Evolutionary conservation across 1,140 invertebrate genomes (phyloP).

Genomic region (Zaprionus taronus): DNA sequence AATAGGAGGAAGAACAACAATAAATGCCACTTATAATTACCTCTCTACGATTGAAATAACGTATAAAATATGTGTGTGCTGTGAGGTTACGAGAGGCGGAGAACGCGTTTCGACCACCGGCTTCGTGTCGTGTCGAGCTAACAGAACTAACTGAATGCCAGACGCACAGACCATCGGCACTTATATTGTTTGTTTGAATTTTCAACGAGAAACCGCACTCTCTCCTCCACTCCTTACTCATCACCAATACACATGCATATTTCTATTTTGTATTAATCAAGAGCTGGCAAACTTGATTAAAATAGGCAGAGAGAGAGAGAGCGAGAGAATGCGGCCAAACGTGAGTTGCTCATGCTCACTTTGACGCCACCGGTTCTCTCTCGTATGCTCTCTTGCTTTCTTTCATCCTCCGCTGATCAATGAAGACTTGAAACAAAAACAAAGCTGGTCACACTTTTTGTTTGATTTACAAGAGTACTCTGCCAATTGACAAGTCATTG

Average conservation of each 20-base stretch:
- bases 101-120: constrained; percentile 48
- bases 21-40: constrained; percentile 78
- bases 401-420: constrained; percentile 17
- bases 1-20: constrained; percentile 32
- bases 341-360: neutral
- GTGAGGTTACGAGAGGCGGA: constrained; percentile 21
- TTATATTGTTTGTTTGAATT: constrained; percentile 62
- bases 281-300: constrained; percentile 20
- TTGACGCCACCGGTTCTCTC: neutral
- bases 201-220: constrained; percentile 10
- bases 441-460: constrained; percentile 25
- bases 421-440: constrained; percentile 2
- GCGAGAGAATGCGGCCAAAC: neutral
- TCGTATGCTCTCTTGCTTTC: neutral
- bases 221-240: neutral
- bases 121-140: constrained; percentile 46
- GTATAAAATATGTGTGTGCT: constrained; percentile 39
- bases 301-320: neutral
- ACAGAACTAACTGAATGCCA: constrained; percentile 65
- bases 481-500: constrained; percentile 34
- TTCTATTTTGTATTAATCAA: constrained; percentile 18
- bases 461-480: constrained; percentile 3
- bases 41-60: constrained; percentile 50
- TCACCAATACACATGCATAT: constrained; percentile 12
- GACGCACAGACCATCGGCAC: constrained; percentile 46